Percentiles rank a stretch among this genome's conserved stretches.
Conservation (phyloP, 2,797 vertebrate genomes). For the Phoebastria nigripes region DNA sequence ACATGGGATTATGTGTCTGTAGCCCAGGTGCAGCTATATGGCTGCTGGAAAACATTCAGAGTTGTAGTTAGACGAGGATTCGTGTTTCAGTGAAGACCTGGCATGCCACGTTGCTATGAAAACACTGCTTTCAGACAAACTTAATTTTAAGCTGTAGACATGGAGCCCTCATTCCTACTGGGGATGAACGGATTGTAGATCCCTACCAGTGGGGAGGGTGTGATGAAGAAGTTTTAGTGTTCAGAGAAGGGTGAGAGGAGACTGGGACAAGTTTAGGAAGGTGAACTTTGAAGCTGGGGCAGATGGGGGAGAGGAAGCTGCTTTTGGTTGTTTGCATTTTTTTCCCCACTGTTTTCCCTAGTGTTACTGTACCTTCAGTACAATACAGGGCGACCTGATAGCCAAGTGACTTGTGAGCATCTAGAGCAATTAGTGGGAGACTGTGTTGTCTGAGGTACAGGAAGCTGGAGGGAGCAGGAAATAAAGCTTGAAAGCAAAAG, state of each 20-base stretch:
- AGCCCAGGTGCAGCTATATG: accelerated
- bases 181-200: neutral
- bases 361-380: accelerated
- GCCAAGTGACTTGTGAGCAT: neutral
- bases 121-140: too few species aligned
- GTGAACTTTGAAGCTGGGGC: neutral
- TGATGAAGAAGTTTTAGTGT: accelerated
- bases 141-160: neutral
- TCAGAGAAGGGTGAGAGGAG: neutral
- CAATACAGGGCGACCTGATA: neutral
- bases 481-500: neutral
- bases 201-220: neutral
- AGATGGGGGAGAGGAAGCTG: neutral
- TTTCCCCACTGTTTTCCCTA: accelerated
- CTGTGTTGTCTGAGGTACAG: neutral
- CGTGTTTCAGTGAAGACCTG: neutral
- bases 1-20: accelerated
- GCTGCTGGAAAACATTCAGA: accelerated
- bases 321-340: neutral
- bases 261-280: neutral
- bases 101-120: accelerated
- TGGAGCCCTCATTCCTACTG: accelerated
- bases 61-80: too few species aligned
- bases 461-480: accelerated
- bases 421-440: neutral